phyloP scores from a whole-genome alignment of 2,113 vertebrate genomes.

The Fregetta grallaria region DNA sequence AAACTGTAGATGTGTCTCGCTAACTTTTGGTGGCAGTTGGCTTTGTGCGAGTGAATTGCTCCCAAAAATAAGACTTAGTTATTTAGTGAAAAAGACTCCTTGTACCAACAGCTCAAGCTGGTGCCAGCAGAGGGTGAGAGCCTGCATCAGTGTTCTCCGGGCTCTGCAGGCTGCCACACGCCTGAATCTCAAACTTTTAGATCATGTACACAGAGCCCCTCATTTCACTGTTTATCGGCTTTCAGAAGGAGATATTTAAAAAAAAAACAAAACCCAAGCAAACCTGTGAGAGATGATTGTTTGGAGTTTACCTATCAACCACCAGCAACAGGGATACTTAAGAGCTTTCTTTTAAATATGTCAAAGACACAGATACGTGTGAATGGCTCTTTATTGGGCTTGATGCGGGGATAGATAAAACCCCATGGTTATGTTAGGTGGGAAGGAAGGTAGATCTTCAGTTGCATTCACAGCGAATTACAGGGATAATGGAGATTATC shows the following conservation, averaged over 20 bases:
- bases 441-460: neutral
- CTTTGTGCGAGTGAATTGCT: neutral
- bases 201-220: neutral
- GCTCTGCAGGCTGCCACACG: neutral
- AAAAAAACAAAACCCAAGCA: too few relatives aligned
- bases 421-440: fast-evolving
- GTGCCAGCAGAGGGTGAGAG: neutral
- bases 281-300: neutral
- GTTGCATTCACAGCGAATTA: neutral
- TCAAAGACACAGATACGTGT: neutral
- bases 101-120: neutral
- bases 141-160: too few relatives aligned
- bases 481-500: neutral
- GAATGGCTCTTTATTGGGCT: neutral
- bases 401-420: neutral
- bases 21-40: neutral
- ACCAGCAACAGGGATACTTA: neutral
- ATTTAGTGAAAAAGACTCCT: neutral
- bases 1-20: neutral
- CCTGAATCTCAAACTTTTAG: fast-evolving
- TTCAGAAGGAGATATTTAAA: neutral
- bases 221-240: neutral
- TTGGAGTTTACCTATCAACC: neutral
- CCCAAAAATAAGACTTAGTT: neutral
- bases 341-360: neutral